These are phyloP conservation scores for Grammomys dolichurus DNA, from an alignment of 2,113 vertebrate species.

Conservation along the genomic window DNA sequence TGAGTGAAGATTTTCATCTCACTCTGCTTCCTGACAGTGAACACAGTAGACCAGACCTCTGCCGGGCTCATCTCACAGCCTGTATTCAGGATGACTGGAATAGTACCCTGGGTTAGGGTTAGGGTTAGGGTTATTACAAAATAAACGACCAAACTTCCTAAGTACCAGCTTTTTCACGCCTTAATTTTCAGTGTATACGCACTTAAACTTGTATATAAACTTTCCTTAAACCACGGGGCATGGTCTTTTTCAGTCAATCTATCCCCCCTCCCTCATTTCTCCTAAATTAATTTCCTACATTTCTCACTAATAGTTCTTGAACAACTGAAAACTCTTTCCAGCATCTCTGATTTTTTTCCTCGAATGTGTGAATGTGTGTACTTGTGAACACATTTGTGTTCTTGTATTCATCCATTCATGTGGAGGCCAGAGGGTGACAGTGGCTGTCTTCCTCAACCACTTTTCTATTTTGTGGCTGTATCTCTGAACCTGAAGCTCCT, in stretches of 20 bases:
- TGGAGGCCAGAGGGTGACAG: neutral
- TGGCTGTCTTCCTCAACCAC: neutral
- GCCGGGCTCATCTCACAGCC: neutral
- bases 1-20: neutral
- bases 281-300: neutral
- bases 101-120: no score
- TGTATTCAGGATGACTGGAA: neutral
- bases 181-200: neutral
- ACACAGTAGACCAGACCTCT: neutral
- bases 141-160: neutral
- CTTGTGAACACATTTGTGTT: neutral
- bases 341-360: neutral
- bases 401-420: neutral
- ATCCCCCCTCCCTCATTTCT: no score
- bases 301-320: neutral
- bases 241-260: constrained; percentile 61
- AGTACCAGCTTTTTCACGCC: neutral
- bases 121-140: neutral
- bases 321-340: neutral
- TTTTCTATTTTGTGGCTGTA: neutral
- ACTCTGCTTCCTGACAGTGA: neutral
- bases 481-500: neutral
- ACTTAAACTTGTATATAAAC: neutral
- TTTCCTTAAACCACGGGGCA: neutral
- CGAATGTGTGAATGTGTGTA: neutral